phyloP scores from a whole-genome alignment of 2,113 vertebrate genomes.

The Ovis canadensis region DNA sequence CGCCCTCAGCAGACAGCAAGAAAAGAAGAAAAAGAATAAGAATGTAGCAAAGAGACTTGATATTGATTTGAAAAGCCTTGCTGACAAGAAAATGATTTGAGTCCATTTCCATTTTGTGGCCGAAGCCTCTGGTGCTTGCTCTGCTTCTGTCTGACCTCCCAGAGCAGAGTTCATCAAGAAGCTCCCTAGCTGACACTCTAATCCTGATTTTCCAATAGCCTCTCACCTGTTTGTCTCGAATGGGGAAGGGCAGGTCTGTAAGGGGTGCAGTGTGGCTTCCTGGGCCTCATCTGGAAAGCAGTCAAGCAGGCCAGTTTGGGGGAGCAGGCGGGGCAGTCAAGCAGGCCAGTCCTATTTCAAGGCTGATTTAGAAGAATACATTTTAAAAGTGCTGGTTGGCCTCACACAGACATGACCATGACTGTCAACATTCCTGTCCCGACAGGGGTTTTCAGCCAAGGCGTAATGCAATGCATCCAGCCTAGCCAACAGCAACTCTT shows the following conservation, averaged over 20 bases:
- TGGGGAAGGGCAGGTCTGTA: background rate
- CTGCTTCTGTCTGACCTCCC: background rate
- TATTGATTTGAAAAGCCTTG: slow-evolving; percentile 61
- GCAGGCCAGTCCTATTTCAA: slow-evolving; percentile 6
- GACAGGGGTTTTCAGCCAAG: background rate
- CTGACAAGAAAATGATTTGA: slow-evolving; percentile 55
- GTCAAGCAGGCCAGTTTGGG: background rate
- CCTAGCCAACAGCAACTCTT: background rate
- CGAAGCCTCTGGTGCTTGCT: background rate
- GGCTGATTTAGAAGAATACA: slow-evolving; percentile 20
- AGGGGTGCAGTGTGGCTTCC: background rate
- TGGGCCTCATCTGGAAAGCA: background rate
- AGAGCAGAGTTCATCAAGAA: background rate
- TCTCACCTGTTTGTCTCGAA: background rate
- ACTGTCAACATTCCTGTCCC: background rate
- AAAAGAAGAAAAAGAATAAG: slow-evolving; percentile 23
- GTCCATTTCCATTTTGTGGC: slow-evolving; percentile 20
- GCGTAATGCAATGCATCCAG: background rate
- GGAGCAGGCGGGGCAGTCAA: background rate
- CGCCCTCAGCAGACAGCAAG: background rate
- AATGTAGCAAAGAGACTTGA: slow-evolving; percentile 24
- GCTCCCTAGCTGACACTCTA: background rate
- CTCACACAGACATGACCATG: background rate
- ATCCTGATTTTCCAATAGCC: background rate
- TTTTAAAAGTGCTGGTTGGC: background rate